These are phyloP conservation scores for Xiphophorus maculatus DNA, from an alignment of 2,113 vertebrate genomes.

Conservation along the genomic window DNA sequence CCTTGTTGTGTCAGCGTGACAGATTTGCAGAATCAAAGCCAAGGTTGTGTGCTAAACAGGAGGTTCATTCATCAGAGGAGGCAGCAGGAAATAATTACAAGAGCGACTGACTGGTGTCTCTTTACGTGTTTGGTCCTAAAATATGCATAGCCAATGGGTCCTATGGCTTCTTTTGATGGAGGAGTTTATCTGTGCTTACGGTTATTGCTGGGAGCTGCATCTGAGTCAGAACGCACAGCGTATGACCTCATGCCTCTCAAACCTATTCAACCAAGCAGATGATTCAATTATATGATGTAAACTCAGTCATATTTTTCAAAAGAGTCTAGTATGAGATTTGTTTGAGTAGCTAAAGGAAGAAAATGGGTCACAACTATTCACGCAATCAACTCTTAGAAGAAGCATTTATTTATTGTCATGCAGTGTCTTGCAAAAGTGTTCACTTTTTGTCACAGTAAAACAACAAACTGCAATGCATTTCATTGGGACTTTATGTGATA, in stretches of 20 bases:
- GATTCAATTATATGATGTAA: constrained; percentile 33
- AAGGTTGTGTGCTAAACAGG: constrained; percentile 42
- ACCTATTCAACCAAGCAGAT: constrained; percentile 5
- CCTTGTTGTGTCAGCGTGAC: constrained; percentile 32
- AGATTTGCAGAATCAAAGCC: constrained; percentile 42
- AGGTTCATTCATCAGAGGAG: constrained; percentile 44
- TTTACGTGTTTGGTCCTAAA: background rate
- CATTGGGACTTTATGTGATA: background rate
- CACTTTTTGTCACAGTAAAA: background rate
- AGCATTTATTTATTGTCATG: background rate
- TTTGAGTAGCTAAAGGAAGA: background rate
- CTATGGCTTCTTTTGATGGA: constrained; percentile 43
- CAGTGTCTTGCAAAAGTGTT: background rate
- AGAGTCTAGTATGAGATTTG: background rate
- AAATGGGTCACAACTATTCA: background rate
- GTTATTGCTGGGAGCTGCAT: constrained; percentile 28
- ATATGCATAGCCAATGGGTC: background rate
- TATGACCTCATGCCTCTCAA: constrained; percentile 54
- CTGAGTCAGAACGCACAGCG: constrained; percentile 11
- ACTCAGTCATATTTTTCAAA: constrained; percentile 7
- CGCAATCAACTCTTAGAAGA: background rate
- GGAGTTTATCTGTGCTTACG: constrained; percentile 52
- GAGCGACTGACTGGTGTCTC: constrained; percentile 6
- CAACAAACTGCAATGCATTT: background rate
- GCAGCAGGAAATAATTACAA: constrained; percentile 7